A percentile compares a stretch with the other conserved stretches of the same genome.
phyloP scores from a whole-genome alignment of 2,888 invertebrate species.

The Heliconius sara region DNA sequence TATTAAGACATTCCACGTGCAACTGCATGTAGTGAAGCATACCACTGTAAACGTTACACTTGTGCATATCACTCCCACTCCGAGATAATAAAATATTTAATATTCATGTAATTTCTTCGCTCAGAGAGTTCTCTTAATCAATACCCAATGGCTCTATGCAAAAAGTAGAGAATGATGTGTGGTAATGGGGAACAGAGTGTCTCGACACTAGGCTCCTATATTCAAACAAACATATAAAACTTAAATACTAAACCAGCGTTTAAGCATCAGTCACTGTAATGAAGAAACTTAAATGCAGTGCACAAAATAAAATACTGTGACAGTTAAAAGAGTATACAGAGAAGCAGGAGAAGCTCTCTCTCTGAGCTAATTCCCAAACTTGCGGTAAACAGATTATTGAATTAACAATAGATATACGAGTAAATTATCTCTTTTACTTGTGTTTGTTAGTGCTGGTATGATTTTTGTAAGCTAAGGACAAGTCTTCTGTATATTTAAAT shows the following conservation, averaged over 20 bases:
- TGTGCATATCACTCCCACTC: too few species aligned
- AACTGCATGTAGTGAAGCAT: too few species aligned
- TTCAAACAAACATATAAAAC: background rate
- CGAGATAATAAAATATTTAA: too few species aligned
- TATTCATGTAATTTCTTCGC: too few species aligned
- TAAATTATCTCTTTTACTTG: slow-evolving; percentile 58
- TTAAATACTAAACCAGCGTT: background rate
- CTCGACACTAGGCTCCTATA: too few species aligned
- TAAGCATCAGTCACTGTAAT: background rate
- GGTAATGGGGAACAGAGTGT: too few species aligned
- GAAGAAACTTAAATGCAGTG: slow-evolving; percentile 21
- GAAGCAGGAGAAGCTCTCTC: slow-evolving; percentile 37
- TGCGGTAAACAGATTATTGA: slow-evolving; percentile 47
- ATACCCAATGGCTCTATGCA: too few species aligned
- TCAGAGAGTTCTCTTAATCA: too few species aligned
- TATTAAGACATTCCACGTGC: background rate
- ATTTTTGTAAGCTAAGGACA: background rate
- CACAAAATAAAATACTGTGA: slow-evolving; percentile 23
- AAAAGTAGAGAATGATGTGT: too few species aligned
- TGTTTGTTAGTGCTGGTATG: slow-evolving; percentile 20
- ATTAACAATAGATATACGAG: slow-evolving; percentile 55
- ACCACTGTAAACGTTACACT: too few species aligned
- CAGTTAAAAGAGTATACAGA: slow-evolving; percentile 13
- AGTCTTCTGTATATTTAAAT: background rate
- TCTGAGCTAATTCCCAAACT: slow-evolving; percentile 39